A percentile compares a stretch with the other conserved stretches of the same genome.
These are phyloP conservation scores for Zhengitettix transpicula DNA, from an alignment of 2,888 invertebrate genomes.

Conservation along the genomic window DNA sequence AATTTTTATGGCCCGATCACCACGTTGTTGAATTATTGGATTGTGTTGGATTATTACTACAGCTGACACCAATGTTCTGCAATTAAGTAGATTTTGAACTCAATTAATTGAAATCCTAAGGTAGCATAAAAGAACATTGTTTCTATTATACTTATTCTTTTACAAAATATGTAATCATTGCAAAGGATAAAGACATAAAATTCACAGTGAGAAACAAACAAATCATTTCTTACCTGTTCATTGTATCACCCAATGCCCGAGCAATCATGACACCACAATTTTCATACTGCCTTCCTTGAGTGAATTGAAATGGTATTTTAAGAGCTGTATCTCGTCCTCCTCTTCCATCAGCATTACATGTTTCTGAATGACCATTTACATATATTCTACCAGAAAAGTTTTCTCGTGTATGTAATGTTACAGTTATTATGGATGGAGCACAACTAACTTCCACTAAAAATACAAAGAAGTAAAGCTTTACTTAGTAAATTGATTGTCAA, in stretches of 20 bases:
- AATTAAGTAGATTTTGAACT: slow-evolving; percentile 6
- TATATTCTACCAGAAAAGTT: slow-evolving; percentile 55
- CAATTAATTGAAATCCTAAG: background rate
- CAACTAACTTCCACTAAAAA: slow-evolving; percentile 61
- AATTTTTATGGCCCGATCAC: slow-evolving; percentile 64
- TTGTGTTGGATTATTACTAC: slow-evolving; percentile 71
- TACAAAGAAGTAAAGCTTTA: background rate
- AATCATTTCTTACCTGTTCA: background rate
- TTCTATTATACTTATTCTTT: no score
- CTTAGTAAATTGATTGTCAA: background rate
- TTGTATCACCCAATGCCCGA: slow-evolving; percentile 27
- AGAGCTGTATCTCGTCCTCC: slow-evolving; percentile 34
- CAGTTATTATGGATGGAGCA: slow-evolving; percentile 47
- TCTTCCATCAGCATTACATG: slow-evolving; percentile 45
- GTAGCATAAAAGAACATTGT: no score
- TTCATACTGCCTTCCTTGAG: slow-evolving; percentile 12
- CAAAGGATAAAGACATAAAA: background rate
- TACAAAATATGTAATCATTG: no score
- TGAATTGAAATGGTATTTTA: slow-evolving; percentile 33
- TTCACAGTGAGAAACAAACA: background rate
- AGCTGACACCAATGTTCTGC: slow-evolving; percentile 55
- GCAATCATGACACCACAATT: slow-evolving; percentile 41
- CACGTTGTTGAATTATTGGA: slow-evolving; percentile 66
- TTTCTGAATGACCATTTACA: slow-evolving; percentile 59
- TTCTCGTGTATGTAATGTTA: slow-evolving; percentile 33